A percentile compares a stretch with the other conserved stretches of the same genome.
Evolutionary conservation across 92 coral and sea anemone genomes (phyloP).

Genomic region (Phenganax marumi): DNA sequence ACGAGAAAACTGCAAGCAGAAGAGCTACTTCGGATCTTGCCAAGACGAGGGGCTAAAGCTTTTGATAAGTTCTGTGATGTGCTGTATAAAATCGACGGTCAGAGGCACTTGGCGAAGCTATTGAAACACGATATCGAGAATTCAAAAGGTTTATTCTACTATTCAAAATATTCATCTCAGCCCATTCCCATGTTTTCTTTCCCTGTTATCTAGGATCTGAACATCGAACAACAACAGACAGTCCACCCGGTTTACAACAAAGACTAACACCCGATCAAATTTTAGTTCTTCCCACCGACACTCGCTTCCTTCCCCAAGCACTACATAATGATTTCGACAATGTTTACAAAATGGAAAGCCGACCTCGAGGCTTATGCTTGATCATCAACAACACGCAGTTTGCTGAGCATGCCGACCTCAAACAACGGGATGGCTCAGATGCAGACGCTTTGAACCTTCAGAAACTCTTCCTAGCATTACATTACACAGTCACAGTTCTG

Average conservation of each 20-base stretch:
- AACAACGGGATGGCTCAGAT: slow-evolving; percentile 77
- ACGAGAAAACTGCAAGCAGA: slow-evolving; percentile 71
- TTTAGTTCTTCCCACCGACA: slow-evolving; percentile 25
- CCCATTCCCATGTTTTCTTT: background rate
- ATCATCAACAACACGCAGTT: slow-evolving; percentile 77
- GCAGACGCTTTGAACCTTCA: slow-evolving; percentile 77
- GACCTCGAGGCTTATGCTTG: slow-evolving; percentile 83
- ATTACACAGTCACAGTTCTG: slow-evolving; percentile 65
- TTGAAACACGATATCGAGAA: slow-evolving; percentile 51
- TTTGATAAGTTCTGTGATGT: slow-evolving; percentile 72
- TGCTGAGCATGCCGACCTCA: slow-evolving; percentile 61
- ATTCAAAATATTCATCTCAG: background rate
- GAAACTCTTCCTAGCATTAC: slow-evolving; percentile 63
- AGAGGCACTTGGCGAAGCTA: slow-evolving; percentile 66
- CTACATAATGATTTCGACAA: slow-evolving; percentile 48
- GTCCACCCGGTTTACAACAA: slow-evolving; percentile 37
- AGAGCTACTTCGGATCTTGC: slow-evolving; percentile 68
- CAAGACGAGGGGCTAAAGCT: slow-evolving; percentile 76
- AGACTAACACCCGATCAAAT: slow-evolving; percentile 35
- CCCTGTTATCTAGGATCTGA: background rate
- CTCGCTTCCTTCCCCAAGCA: slow-evolving; percentile 22
- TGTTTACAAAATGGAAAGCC: slow-evolving; percentile 67
- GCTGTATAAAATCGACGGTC: slow-evolving; percentile 61
- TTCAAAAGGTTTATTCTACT: slow-evolving; percentile 17
- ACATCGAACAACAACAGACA: slow-evolving; percentile 20